A percentile compares a stretch with the other conserved stretches of the same genome.
Conservation (phyloP, 2,888 invertebrate genomes). For the Amphipyra tragopoginis region DNA sequence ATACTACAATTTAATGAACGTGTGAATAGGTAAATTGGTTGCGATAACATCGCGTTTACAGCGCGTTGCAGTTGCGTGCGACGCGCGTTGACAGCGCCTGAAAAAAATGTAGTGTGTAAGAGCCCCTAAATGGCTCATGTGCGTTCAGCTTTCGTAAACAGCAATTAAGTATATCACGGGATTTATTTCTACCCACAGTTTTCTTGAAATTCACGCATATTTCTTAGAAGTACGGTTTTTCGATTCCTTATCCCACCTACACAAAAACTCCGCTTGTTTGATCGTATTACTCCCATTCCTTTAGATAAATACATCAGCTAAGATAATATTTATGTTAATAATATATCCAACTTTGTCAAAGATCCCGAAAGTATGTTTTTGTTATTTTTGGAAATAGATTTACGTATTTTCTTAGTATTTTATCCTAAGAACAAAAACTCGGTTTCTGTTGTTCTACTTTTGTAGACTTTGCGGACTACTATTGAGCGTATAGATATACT, state of each 20-base stretch:
- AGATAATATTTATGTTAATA: constrained; percentile 47
- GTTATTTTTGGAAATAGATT: constrained; percentile 17
- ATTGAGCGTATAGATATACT: no score
- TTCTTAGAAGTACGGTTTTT: constrained; percentile 28
- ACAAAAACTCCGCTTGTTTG: constrained; percentile 18
- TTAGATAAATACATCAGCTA: constrained; percentile 29
- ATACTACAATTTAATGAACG: no score
- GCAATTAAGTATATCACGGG: no score
- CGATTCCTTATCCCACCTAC: constrained; percentile 4
- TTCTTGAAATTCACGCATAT: background rate
- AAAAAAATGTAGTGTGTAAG: no score
- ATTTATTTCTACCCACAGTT: no score
- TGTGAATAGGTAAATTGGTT: no score
- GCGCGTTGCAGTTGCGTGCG: no score
- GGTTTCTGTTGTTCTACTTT: constrained; percentile 7
- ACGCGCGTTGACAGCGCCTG: no score
- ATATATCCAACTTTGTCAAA: constrained; percentile 12
- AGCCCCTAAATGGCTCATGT: no score
- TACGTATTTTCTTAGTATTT: constrained; percentile 20
- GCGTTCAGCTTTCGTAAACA: no score
- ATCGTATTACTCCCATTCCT: constrained; percentile 17
- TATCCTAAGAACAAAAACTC: background rate
- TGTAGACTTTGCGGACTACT: background rate
- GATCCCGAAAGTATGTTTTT: constrained; percentile 7
- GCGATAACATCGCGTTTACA: no score